Base-by-base conservation (phyloP, 1,140 invertebrate species). In the Physella acuta region DNA sequence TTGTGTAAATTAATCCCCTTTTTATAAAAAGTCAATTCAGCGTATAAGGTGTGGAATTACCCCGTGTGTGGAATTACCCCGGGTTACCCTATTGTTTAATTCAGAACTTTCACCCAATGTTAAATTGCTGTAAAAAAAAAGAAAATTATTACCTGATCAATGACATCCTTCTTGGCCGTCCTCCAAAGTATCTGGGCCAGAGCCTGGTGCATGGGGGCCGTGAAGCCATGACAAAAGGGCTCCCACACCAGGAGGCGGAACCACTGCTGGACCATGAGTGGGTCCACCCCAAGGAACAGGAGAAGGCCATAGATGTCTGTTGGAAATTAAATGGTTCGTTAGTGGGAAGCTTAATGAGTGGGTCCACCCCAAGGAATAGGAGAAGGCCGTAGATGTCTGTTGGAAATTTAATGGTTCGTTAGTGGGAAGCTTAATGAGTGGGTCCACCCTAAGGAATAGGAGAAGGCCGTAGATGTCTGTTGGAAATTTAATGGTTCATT, bases 341-440 rank as follows among this genome's bases (percentile, higher is more conserved):
- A n/a, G n/a, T n/a, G n/a, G n/a, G 67, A 55, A 83, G 76, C 28
- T 88, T 84, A 74, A 82, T 82, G 74, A 88, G 90, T 11, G 90
- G 90, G 73, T 88, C 84, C 51, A 90, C 80, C 59, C 88, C 88
- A 34, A 93, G 83, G 76, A 93, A 93, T 52, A 89, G 78, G 11
- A 93, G 77, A 17, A 93, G 79, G 0, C 91, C 91, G 80, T 88
- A 89, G n/a, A 93, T 78, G 87, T 92, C 90, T 82, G 71, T n/a
- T n/a, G n/a, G n/a, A n/a, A n/a, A n/a, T n/a, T n/a, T n/a, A n/a
- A n/a, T n/a, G n/a, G n/a, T n/a, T n/a, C n/a, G n/a, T n/a, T n/a
- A n/a, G n/a, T n/a, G n/a, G n/a, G n/a, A n/a, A n/a, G n/a, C n/a
- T n/a, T n/a, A n/a, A n/a, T n/a, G n/a, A 88, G 90, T 11, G 90